A percentile compares a stretch with the other conserved stretches of the same genome.
Evolutionary conservation across 2,797 vertebrate species (phyloP).

Genomic region (Trachurus trachurus): DNA sequence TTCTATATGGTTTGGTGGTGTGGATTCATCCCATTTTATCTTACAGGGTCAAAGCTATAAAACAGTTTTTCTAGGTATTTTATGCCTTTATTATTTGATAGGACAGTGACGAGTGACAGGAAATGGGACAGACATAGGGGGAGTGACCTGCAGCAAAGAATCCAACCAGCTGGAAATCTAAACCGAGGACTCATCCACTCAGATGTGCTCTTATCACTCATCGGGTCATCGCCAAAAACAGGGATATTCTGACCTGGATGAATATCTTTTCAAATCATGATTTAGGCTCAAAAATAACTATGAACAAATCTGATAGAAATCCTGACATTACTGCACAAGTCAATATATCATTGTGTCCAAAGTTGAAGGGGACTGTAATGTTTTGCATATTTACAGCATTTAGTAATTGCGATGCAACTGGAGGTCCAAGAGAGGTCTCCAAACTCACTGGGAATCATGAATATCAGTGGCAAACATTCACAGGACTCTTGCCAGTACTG

Average conservation of each 20-base stretch:
- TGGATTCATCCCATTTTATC: conserved; percentile 1
- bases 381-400: background rate
- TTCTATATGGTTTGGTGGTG: background rate
- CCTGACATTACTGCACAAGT: background rate
- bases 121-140: too few relatives aligned
- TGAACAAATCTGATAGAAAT: background rate
- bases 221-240: too few relatives aligned
- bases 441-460: background rate
- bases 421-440: background rate
- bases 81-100: too few relatives aligned
- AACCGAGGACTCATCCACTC: too few relatives aligned
- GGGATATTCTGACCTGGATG: background rate
- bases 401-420: background rate
- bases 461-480: background rate
- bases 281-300: background rate
- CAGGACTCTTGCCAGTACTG: background rate
- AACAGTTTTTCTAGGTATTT: too few relatives aligned
- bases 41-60: background rate
- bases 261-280: background rate
- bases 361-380: background rate
- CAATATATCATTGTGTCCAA: background rate
- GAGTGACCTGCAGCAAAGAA: too few relatives aligned
- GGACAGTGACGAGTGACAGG: too few relatives aligned
- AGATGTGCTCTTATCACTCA: too few relatives aligned
- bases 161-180: too few relatives aligned